Evolutionary conservation across 1,140 invertebrate species (phyloP).

Genomic region (Orchesella cincta): DNA sequence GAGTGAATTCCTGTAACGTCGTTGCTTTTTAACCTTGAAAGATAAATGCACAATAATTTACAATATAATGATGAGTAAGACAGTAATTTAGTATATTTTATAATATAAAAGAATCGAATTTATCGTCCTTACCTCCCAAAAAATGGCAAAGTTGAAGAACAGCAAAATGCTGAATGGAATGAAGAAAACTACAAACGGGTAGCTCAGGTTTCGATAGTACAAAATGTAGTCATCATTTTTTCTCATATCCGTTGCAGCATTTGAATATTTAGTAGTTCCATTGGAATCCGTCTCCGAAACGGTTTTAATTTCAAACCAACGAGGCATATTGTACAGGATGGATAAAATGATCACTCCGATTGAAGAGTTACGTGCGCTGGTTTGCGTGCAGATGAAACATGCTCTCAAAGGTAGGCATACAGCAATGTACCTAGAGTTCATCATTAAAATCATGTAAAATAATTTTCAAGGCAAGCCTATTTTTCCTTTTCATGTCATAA

Average conservation of each 20-base stretch:
- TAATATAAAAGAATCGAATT: no score
- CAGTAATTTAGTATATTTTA: not conserved
- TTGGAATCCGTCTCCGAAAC: not conserved
- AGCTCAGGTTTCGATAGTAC: no score
- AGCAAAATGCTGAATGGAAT: constrained; percentile 81
- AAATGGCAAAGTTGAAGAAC: constrained; percentile 84
- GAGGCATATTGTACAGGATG: constrained; percentile 80
- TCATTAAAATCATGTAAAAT: no score
- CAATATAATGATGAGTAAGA: no score
- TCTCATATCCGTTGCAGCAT: constrained; percentile 53
- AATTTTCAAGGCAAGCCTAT: no score
- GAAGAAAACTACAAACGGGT: constrained; percentile 84
- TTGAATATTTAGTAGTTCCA: not conserved
- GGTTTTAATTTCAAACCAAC: constrained; percentile 60
- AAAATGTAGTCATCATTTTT: constrained; percentile 73
- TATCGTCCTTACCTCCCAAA: constrained; percentile 68
- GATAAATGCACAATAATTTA: no score
- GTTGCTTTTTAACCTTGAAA: not conserved
- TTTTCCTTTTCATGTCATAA: no score
- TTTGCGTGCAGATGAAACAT: constrained; percentile 83
- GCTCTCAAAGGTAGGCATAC: constrained; percentile 90
- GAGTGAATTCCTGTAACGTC: not conserved
- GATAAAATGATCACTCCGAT: constrained; percentile 78
- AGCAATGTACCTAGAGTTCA: constrained; percentile 85
- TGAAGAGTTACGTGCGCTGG: constrained; percentile 80